Percentiles rank a stretch among this genome's conserved stretches.
phyloP scores from a whole-genome alignment of 2,888 invertebrate species.

The Nymphalis urticae region DNA sequence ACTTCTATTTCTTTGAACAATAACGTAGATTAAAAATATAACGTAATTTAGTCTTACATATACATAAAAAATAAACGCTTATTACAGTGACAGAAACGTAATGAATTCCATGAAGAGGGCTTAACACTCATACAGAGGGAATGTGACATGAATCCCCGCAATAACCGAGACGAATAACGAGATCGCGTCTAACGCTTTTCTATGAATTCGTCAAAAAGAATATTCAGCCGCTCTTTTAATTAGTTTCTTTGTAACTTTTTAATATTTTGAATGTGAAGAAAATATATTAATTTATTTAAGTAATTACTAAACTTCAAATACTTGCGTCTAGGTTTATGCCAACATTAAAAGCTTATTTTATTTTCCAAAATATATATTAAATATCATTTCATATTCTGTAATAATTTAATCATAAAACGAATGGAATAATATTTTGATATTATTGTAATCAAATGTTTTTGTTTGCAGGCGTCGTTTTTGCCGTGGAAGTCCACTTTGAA shows the following conservation, averaged over 20 bases:
- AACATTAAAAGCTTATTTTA: conserved; percentile 61
- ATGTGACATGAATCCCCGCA: conserved; percentile 65
- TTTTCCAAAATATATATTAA: conserved; percentile 47
- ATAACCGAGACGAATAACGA: conserved; percentile 55
- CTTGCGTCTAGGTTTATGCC: conserved; percentile 59
- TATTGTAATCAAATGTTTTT: conserved; percentile 36
- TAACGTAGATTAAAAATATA: too few relatives aligned
- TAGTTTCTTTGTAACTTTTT: conserved; percentile 19
- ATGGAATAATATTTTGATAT: conserved; percentile 34
- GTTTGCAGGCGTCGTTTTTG: conserved; percentile 83
- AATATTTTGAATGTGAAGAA: conserved; percentile 1
- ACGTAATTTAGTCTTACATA: background rate
- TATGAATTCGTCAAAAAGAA: conserved; percentile 40
- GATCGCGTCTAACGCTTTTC: conserved; percentile 36
- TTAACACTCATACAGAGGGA: conserved; percentile 46
- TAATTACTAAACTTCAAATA: background rate
- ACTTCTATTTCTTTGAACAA: too few relatives aligned
- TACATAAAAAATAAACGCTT: background rate
- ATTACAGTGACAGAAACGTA: conserved; percentile 41
- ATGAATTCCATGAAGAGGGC: conserved; percentile 59
- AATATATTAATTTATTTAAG: background rate
- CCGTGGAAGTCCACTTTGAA: conserved; percentile 95
- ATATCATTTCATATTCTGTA: conserved; percentile 51
- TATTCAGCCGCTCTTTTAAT: conserved; percentile 35
- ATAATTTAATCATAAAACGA: background rate